Conservation (phyloP, 2,113 vertebrate species). For the Marmota monax region DNA sequence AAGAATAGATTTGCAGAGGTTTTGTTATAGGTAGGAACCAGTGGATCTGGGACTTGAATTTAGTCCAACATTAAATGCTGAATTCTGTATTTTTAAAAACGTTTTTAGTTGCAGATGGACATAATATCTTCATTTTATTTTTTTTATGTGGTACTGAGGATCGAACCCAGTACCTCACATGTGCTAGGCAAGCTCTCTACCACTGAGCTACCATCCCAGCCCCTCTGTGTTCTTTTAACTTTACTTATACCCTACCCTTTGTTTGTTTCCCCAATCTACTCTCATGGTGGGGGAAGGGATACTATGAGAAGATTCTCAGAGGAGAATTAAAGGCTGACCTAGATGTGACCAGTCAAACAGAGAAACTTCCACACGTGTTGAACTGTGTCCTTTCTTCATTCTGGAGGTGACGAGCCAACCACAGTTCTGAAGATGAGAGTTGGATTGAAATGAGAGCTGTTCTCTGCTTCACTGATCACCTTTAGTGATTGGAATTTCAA, state of each 20-base stretch:
- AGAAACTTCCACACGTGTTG: background rate
- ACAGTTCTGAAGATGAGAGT: background rate
- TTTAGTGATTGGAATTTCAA: constrained; percentile 73
- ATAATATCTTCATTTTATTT: too few species aligned
- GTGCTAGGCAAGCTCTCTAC: too few species aligned
- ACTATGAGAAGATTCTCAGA: background rate
- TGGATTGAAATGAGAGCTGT: background rate
- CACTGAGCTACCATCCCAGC: too few species aligned
- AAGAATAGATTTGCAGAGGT: background rate
- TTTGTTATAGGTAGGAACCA: too few species aligned
- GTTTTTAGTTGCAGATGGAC: too few species aligned
- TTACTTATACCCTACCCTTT: background rate
- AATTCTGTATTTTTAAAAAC: background rate
- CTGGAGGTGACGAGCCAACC: background rate
- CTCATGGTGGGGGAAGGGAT: background rate
- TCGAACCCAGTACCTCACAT: too few species aligned
- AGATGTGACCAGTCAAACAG: accelerated
- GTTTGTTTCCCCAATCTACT: background rate
- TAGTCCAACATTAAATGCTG: background rate
- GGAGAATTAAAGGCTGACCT: background rate
- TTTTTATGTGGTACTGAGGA: too few species aligned
- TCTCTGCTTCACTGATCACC: constrained; percentile 52
- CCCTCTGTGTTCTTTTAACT: background rate
- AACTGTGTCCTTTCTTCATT: background rate
- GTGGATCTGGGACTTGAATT: background rate